These are phyloP conservation scores for Oncorhynchus mykiss DNA, from an alignment of 2,113 vertebrate genomes.

Conservation along the genomic window DNA sequence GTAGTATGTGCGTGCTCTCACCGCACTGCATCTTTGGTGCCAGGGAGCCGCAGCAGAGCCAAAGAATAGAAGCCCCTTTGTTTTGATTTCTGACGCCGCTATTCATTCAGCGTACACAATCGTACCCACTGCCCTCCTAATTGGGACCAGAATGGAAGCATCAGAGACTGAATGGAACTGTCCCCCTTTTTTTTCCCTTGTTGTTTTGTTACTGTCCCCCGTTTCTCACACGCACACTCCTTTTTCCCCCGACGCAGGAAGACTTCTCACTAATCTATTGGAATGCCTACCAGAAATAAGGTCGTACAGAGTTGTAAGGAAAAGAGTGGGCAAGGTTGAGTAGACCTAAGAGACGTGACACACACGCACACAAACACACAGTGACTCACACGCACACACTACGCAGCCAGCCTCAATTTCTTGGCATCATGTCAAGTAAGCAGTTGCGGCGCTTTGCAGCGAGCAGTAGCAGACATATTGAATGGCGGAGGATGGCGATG, in stretches of 20 bases:
- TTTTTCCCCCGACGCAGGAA: background rate
- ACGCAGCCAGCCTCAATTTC: background rate
- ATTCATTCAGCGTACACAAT: conserved; percentile 66
- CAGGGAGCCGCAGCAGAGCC: conserved; percentile 4
- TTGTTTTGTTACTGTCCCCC: background rate
- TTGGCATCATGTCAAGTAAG: background rate
- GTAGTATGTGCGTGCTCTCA: too few relatives aligned
- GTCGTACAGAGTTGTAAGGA: background rate
- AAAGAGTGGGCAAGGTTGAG: background rate
- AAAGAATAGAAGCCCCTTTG: conserved; percentile 33
- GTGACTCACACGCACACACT: background rate
- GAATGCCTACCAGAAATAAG: background rate
- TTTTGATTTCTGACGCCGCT: conserved; percentile 67
- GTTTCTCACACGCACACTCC: background rate
- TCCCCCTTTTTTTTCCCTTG: conserved; percentile 10
- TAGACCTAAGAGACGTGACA: background rate
- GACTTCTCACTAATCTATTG: background rate
- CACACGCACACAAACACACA: background rate
- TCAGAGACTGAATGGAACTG: conserved; percentile 66
- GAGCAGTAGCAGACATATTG: background rate
- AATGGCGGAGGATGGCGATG: background rate
- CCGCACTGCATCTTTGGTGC: too few relatives aligned
- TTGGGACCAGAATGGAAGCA: conserved; percentile 70
- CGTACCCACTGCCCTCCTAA: conserved; percentile 61
- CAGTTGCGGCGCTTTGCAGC: background rate